Evolutionary conservation across 2,888 invertebrate species (phyloP).

Genomic region (Thyatira batis): DNA sequence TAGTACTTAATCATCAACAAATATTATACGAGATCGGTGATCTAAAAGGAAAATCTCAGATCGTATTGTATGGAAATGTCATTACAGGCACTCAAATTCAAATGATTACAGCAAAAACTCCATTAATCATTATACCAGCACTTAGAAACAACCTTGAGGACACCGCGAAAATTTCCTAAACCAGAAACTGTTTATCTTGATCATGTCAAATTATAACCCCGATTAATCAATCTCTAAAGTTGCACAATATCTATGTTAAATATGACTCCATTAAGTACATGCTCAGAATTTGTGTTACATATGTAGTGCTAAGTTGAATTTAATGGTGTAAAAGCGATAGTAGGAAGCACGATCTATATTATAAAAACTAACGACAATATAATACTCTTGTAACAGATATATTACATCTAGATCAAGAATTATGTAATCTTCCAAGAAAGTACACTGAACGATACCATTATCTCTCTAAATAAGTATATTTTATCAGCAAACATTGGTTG

Average conservation of each 20-base stretch:
- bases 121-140: neutral
- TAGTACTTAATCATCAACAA: neutral
- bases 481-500: neutral
- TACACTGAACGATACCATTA: constrained; percentile 3
- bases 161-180: neutral
- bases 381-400: neutral
- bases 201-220: neutral
- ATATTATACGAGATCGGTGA: neutral
- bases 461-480: neutral
- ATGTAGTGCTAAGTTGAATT: neutral
- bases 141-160: neutral
- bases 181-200: neutral
- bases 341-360: constrained; percentile 1
- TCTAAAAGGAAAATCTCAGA: neutral
- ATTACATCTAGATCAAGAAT: neutral
- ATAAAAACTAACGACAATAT: neutral
- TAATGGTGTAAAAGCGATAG: neutral
- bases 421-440: neutral
- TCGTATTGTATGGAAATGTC: neutral
- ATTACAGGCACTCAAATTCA: neutral
- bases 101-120: neutral
- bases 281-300: neutral
- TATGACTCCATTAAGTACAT: neutral
- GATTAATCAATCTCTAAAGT: neutral
- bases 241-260: neutral